Conservation (phyloP, 1,140 invertebrate genomes). For the Drosophila parvula region DNA sequence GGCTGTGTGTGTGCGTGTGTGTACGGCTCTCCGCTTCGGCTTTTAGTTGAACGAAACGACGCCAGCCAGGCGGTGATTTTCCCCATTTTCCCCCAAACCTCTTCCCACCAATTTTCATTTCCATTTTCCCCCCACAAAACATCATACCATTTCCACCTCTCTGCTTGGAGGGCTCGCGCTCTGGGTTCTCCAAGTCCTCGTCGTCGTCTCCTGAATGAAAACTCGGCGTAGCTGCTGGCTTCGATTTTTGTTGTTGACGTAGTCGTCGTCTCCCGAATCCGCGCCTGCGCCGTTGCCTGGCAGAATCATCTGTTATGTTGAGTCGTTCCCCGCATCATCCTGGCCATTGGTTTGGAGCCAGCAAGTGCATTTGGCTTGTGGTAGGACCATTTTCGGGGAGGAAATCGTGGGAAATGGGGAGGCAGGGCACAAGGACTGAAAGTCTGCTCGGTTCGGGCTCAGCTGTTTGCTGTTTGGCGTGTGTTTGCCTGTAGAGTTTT, state of each 20-base stretch:
- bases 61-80: slow-evolving; percentile 72
- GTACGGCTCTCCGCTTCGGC: slow-evolving; percentile 14
- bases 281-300: slow-evolving; percentile 55
- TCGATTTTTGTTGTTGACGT: slow-evolving; percentile 71
- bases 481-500: slow-evolving; percentile 40
- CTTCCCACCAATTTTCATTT: not conserved
- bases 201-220: slow-evolving; percentile 74
- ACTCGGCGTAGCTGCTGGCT: slow-evolving; percentile 54
- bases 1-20: not conserved
- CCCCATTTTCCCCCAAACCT: slow-evolving; percentile 33
- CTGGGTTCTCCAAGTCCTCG: slow-evolving; percentile 56
- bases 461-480: slow-evolving; percentile 55
- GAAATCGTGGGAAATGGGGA: not conserved
- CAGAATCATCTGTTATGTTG: slow-evolving; percentile 74
- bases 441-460: slow-evolving; percentile 32
- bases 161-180: slow-evolving; percentile 45
- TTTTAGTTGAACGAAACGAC: slow-evolving; percentile 49
- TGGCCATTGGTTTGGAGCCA: slow-evolving; percentile 33
- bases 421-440: not conserved
- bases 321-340: slow-evolving; percentile 24
- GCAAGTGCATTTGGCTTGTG: slow-evolving; percentile 79
- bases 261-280: slow-evolving; percentile 41
- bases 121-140: slow-evolving; percentile 1
- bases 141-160: slow-evolving; percentile 11
- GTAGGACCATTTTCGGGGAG: slow-evolving; percentile 62